Evolutionary conservation across 2,888 invertebrate genomes (phyloP).

Genomic region (Leucophenga montana): DNA sequence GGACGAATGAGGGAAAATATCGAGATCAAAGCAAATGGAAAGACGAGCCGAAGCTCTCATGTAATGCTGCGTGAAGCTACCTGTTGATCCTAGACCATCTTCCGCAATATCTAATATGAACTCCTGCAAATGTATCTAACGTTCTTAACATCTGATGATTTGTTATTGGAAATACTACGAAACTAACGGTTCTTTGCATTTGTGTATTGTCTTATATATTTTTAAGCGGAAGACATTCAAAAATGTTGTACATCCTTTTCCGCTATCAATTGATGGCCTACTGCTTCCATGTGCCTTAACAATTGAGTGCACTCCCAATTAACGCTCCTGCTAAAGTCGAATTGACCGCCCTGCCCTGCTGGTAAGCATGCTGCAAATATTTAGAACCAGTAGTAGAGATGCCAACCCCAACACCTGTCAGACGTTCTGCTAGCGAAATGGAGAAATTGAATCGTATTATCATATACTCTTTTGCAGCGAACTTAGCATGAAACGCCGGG

Average conservation of each 20-base stretch:
- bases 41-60: slow-evolving; percentile 39
- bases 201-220: slow-evolving; percentile 7
- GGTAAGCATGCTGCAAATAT: too few relatives aligned
- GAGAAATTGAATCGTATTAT: too few relatives aligned
- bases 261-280: too few relatives aligned
- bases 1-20: neutral
- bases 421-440: too few relatives aligned
- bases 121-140: slow-evolving; percentile 43
- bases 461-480: too few relatives aligned
- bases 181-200: slow-evolving; percentile 59
- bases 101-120: slow-evolving; percentile 58
- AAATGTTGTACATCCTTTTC: slow-evolving; percentile 65
- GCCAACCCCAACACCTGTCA: too few relatives aligned
- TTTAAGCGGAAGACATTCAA: slow-evolving; percentile 52
- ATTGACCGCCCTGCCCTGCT: too few relatives aligned
- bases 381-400: too few relatives aligned
- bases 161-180: slow-evolving; percentile 53
- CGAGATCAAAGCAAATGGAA: neutral
- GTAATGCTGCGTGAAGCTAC: slow-evolving; percentile 55
- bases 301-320: too few relatives aligned
- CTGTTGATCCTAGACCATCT: slow-evolving; percentile 52
- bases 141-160: slow-evolving; percentile 36
- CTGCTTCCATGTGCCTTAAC: too few relatives aligned
- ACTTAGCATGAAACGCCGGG: too few relatives aligned
- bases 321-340: too few relatives aligned